These are phyloP conservation scores for Labia minor DNA, from an alignment of 2,888 invertebrate species.

Conservation along the genomic window DNA sequence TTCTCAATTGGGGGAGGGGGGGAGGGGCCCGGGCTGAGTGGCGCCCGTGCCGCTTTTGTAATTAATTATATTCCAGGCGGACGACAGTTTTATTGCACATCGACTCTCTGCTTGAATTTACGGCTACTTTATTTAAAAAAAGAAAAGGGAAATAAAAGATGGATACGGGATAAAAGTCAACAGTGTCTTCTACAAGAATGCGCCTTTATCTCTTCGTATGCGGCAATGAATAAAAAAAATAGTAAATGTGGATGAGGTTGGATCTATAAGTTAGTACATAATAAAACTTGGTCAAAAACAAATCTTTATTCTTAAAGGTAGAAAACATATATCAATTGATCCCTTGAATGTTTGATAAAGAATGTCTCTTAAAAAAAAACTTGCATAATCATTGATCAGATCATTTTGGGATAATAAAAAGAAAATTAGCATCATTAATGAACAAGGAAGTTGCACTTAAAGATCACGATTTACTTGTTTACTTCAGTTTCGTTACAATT, in stretches of 20 bases:
- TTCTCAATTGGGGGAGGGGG: background rate
- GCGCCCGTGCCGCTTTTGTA: conserved; percentile 13
- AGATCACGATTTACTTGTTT: background rate
- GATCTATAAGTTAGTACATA: background rate
- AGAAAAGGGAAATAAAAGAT: conserved; percentile 13
- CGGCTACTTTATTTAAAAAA: conserved; percentile 13
- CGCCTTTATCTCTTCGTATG: background rate
- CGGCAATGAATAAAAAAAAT: background rate
- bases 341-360: no score
- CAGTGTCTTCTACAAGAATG: conserved; percentile 4
- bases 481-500: background rate
- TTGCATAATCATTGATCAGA: background rate
- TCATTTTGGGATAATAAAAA: background rate
- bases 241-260: conserved; percentile 4
- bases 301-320: background rate
- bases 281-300: background rate
- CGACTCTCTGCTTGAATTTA: conserved; percentile 13
- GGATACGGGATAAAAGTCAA: conserved; percentile 13
- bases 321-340: no score
- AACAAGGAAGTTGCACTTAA: background rate
- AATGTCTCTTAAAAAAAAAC: background rate
- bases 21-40: background rate
- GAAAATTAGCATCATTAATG: background rate
- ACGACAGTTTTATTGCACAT: conserved; percentile 13
- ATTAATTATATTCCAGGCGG: conserved; percentile 7